Evolutionary conservation across 2,113 vertebrate species (phyloP), one percentile per base, ranked within the genome.

Genomic region (Epinephelus moara): DNA sequence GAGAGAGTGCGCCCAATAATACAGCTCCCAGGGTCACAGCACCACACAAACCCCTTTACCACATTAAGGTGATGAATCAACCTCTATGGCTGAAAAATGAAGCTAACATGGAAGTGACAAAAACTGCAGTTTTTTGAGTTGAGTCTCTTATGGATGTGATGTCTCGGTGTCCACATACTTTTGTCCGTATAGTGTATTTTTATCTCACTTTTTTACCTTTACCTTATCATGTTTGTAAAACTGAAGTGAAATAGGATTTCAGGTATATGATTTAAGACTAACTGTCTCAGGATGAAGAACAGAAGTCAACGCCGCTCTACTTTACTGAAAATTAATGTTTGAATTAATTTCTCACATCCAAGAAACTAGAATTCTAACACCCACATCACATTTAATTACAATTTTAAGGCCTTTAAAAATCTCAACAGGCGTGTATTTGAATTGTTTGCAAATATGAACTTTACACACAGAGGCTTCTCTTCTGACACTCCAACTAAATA

Each of bases 401-500:
- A 5, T 55, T 55, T 10, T n/a, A 6, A 55, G 14, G 6, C 18
- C 8, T 77, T 61, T 17, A 19, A 18, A 3, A 25, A 52, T 49
- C 15, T 42, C 0, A 69, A 21, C 14, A 27, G 52, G n/a, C 14
- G 1, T 80, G 5, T 19, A 56, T 23, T 67, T 33, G 27, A 81
- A 66, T 37, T n/a, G 19, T 3, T 73, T 73, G 30, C 69, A 75
- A 79, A 80, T 53, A 57, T 80, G 57, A 89, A 80, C 81, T 88
- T 85, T 72, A 63, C 9, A 85, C 25, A 45, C 33, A 17, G 30
- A 75, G 25, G 71, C 56, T 27, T 81, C 6, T 79, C 56, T 33
- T 76, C 57, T 83, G 59, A 75, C 70, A 80, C 70, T 0, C 11
- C 17, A 57, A 85, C 70, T 50, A 83, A 91, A 88, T 88, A 84